phyloP scores from a whole-genome alignment of 1,140 invertebrate genomes.

The Trichomalopsis sarcophagae region DNA sequence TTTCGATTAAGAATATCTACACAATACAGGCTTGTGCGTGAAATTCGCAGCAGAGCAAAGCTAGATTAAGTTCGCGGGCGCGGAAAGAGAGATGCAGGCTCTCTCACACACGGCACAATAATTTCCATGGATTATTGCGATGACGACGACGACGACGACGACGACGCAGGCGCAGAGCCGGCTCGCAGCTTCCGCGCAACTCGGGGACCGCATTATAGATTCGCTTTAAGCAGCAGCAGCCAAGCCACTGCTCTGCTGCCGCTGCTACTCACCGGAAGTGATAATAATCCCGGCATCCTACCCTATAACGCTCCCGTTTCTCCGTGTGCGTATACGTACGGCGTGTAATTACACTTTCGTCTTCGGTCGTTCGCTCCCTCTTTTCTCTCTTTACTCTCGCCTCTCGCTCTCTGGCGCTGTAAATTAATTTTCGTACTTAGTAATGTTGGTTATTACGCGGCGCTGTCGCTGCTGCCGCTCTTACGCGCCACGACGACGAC shows the following conservation, averaged over 20 bases:
- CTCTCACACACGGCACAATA: conserved; percentile 25
- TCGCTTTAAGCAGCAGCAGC: conserved; percentile 53
- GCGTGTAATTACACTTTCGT: conserved; percentile 27
- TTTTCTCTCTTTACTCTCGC: conserved; percentile 46
- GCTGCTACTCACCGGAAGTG: conserved; percentile 59
- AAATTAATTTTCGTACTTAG: conserved; percentile 43
- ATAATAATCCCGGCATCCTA: conserved; percentile 60
- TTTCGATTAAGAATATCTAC: not conserved
- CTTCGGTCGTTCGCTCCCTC: not conserved
- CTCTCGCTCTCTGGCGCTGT: conserved; percentile 51
- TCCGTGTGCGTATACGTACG: not conserved
- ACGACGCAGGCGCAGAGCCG: conserved; percentile 53
- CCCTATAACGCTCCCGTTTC: conserved; percentile 4
- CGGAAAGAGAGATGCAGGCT: not conserved
- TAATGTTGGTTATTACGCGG: conserved; percentile 31
- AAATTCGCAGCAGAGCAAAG: not conserved
- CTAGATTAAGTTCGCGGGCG: not conserved
- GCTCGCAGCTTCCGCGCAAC: conserved; percentile 57
- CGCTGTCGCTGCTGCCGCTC: conserved; percentile 9
- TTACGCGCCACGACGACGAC: not conserved
- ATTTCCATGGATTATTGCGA: conserved; percentile 39
- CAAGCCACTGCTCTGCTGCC: not conserved
- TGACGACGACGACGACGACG: not conserved
- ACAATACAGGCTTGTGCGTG: not conserved
- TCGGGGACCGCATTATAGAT: conserved; percentile 57